Base-by-base conservation (phyloP, 2,113 vertebrate genomes). In the Dromas ardeola region DNA sequence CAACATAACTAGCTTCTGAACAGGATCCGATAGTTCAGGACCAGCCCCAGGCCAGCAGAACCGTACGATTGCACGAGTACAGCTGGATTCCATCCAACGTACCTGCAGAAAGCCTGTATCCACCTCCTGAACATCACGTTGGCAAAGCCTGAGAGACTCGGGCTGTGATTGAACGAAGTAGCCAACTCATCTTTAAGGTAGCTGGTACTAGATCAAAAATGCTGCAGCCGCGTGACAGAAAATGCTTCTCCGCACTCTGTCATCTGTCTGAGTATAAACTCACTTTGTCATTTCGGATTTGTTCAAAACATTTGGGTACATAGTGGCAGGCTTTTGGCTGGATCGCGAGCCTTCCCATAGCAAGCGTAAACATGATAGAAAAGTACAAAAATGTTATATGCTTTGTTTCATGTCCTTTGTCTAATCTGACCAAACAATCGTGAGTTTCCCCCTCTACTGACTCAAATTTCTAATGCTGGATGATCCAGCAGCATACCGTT, bases 371-470 rank as follows among this genome's bases (percentile, higher is more conserved):
- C 5, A 5, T 70, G 23, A 53, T 62, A 58, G 20, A 61, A 84
- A 93, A 70, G 9, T 16, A 42, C 38, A 45, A 85, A 91, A 87
- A 73, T 16, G 19, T 11, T 27, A 66, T 56, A 62, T 0, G 1
- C 3, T 66, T 15, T 4, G 0, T 82, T 92, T 78, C 42, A 42
- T 0, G 0, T 53, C 45, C n/a, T 91, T 66, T 50, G 40, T 66
- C 18, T 74, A 49, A 87, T 82, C 21, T 67, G 52, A 63, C 14
- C 15, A 78, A 89, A 63, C 11, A 81, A 12, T 26, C 58, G 10
- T 26, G 25, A 70, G 6, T 32, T 89, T 25, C 49, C 22, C 70
- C 69, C 40, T 78, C 14, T 73, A 15, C 34, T 62, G 21, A 45
- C 66, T 78, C 27, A 66, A 20, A 78, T 84, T 93, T 86, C 36